Base-by-base conservation (phyloP, 2,888 invertebrate species). In the Dynastes hyllus region DNA sequence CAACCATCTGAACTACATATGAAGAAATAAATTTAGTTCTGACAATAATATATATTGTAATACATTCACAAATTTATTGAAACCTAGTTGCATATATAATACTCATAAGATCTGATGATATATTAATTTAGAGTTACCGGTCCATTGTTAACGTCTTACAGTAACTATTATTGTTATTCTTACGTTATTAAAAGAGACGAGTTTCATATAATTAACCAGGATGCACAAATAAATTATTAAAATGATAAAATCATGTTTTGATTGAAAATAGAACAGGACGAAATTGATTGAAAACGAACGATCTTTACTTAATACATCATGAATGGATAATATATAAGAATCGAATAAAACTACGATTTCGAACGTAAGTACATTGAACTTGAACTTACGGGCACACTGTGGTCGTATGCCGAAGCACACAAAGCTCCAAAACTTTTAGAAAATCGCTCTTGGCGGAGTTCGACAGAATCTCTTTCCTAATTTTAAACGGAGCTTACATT, bases 361-460 rank as follows among this genome's bases (percentile, higher is more conserved):
- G 77, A 79, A 61, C 79, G 79, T 73, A 65, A 79, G 79, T 83
- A 81, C 83, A 84, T 83, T 84, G 84, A 84, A 83, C 84, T 84
- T 84, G 84, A 82, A 84, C 81, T 82, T 81, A 79, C 78, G 76
- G 69, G 80, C 51, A 69, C 58, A 76, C 76, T 73, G 40, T 45
- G 37, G 27, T 11, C 55, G 40, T 55, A 55, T 5, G 13, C 69
- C 29, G 77, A 8, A 58, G 51, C 58, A 53, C 55, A 66, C 53
- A 76, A 76, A 45, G 55, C 55, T 71, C 32, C 63, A 29, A 76
- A 76, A 53, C 51, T 76, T 65, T 76, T 76, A 65, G 37, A 51
- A 66, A 50, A 76, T 55, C 61, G 13, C 13, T 61, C 40, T 11
- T 27, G 45, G 11, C 61, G 61, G 45, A 61, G 13, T 66, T 51